Evolutionary conservation across 2,888 invertebrate species (phyloP), one percentile per base, ranked within the genome.

Genomic region (Chalcosyrphus nemorum): DNA sequence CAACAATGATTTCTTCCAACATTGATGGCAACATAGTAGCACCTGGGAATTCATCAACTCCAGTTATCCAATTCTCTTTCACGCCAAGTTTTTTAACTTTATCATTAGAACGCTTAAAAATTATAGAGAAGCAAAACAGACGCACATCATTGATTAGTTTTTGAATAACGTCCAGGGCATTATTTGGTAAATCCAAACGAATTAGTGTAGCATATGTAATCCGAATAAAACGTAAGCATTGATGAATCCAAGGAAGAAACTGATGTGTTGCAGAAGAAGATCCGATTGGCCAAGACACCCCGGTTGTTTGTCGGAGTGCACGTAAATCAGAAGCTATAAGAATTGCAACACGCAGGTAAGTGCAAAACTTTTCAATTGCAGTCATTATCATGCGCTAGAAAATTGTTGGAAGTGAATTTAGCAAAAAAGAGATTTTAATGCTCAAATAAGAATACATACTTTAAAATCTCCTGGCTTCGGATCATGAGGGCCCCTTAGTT

Each of bases 51-150:
- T 96, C 95, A 86, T 96, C 95, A 88, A 96, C 95, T 86, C 96
- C 96, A 81, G 97, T 94, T 88, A 94, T 94, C 98, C 98, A 98
- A 0, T 94, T 95, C 92, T 98, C 98, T 86, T 94, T 94, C 32
- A 94, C 94, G 19, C 93, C 93, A 19, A 97, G 92, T 29, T 93
- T 93, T 88, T 94, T 94, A 32, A 97, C 94, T 86, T 95, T 95
- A 86, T 95, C 95, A 15, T 95, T 95, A 0, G 97, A 95, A 88
- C 97, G 96, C 88, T 96, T 96, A 74, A 98, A 95, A 86, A 98
- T 94, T 81, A 95, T 95, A 6, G 94, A 94, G 93, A 98, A 95
- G 87, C 97, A 97, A 90, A 97, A 95, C 71, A 97, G 93, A 86
- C 97, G 94, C 88, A 98, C 94, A 90, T 98, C 97, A 90, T 97